Evolutionary conservation across 2,113 vertebrate species (phyloP).

Genomic region (Periophthalmus modestus): DNA sequence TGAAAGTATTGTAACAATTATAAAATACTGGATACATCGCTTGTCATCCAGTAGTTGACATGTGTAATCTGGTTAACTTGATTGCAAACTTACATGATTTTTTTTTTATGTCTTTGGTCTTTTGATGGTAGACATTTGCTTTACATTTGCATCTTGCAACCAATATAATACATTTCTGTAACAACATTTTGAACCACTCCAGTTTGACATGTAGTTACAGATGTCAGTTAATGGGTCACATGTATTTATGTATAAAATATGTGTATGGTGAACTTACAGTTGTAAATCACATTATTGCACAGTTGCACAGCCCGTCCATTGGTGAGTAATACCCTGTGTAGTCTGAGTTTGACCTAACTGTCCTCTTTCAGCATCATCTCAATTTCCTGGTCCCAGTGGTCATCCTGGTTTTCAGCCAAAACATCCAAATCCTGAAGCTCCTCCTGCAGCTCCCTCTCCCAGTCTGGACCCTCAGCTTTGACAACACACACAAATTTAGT

Average conservation of each 20-base stretch:
- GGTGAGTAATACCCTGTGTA: background rate
- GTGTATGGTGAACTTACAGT: background rate
- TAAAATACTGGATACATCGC: too few relatives aligned
- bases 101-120: too few relatives aligned
- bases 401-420: conserved; percentile 83
- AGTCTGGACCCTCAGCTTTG: conserved; percentile 85
- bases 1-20: background rate
- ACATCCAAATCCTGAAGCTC: conserved; percentile 92
- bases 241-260: too few relatives aligned
- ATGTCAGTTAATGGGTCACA: too few relatives aligned
- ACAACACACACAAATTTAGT: conserved; percentile 4
- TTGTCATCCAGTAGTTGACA: too few relatives aligned
- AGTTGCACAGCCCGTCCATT: background rate
- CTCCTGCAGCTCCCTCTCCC: conserved; percentile 90
- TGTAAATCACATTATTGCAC: background rate
- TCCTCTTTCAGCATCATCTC: conserved; percentile 90
- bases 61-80: too few relatives aligned
- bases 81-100: too few relatives aligned
- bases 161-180: background rate
- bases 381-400: conserved; percentile 92
- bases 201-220: background rate
- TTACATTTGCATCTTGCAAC: too few relatives aligned
- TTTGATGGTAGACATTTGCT: too few relatives aligned
- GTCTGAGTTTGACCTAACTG: conserved; percentile 55
- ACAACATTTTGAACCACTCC: background rate